Conservation (phyloP, 2,113 vertebrate genomes). For the Octodon degus region DNA sequence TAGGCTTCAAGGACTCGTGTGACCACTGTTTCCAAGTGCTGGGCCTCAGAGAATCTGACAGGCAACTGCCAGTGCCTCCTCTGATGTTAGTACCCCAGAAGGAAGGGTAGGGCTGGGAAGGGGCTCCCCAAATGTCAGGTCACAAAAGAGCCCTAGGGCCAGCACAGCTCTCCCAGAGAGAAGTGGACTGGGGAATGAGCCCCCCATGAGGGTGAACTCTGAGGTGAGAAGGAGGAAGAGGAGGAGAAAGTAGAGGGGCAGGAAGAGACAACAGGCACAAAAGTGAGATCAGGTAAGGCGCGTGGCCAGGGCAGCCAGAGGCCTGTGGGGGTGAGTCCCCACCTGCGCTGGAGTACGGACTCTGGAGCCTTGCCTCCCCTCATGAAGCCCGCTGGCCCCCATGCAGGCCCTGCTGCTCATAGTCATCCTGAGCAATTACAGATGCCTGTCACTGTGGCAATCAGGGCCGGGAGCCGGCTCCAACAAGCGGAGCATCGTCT, state of each 20-base stretch:
- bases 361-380: background rate
- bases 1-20: background rate
- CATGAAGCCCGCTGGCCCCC: fast-evolving
- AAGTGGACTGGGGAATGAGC: fast-evolving
- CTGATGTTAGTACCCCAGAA: too few relatives aligned
- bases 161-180: background rate
- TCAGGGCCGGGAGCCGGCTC: conserved; percentile 35
- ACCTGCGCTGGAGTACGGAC: background rate
- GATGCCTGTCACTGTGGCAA: conserved; percentile 61
- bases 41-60: background rate
- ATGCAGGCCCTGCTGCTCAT: background rate
- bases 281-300: fast-evolving
- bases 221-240: background rate
- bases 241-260: background rate
- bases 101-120: background rate
- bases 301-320: background rate
- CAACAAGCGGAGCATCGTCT: conserved; percentile 35
- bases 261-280: fast-evolving
- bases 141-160: too few relatives aligned
- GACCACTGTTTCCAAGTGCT: fast-evolving
- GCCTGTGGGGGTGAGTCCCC: background rate
- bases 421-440: conserved; percentile 67
- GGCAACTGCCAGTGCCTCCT: too few relatives aligned
- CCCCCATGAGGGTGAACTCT: fast-evolving
- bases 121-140: background rate